Evolutionary conservation across 1,140 invertebrate genomes (phyloP).

Genomic region (Lycorma delicatula): DNA sequence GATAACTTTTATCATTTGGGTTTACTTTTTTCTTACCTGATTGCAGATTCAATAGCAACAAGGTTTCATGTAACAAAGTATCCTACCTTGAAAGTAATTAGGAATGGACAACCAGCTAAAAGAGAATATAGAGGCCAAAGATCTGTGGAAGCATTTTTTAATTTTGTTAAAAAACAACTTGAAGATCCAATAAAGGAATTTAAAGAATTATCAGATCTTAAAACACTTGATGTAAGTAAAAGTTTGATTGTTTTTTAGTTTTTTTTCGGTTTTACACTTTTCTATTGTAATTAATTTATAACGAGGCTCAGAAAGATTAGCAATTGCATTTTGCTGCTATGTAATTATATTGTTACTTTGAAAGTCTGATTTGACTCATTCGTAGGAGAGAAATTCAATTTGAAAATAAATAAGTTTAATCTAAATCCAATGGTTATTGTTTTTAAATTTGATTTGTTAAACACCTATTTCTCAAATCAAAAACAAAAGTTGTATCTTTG

Average conservation of each 20-base stretch:
- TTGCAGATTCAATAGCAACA: slow-evolving; percentile 64
- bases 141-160: slow-evolving; percentile 51
- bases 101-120: slow-evolving; percentile 89
- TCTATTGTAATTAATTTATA: no score
- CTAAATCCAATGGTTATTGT: no score
- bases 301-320: not conserved
- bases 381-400: no score
- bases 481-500: no score
- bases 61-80: slow-evolving; percentile 97
- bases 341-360: no score
- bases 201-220: slow-evolving; percentile 60
- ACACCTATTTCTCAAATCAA: no score
- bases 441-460: no score
- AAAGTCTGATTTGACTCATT: no score
- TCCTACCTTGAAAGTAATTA: slow-evolving; percentile 93
- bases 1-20: no score
- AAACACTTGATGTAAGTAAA: slow-evolving; percentile 58
- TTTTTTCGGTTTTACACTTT: slow-evolving; percentile 8
- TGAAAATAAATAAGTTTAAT: no score
- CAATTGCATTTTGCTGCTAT: not conserved
- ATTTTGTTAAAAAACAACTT: slow-evolving; percentile 66
- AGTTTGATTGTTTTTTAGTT: not conserved
- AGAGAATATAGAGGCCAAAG: slow-evolving; percentile 86
- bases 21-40: no score
- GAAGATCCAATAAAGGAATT: slow-evolving; percentile 84